Evolutionary conservation across 1,140 invertebrate genomes (phyloP).

Genomic region (Arion vulgaris): DNA sequence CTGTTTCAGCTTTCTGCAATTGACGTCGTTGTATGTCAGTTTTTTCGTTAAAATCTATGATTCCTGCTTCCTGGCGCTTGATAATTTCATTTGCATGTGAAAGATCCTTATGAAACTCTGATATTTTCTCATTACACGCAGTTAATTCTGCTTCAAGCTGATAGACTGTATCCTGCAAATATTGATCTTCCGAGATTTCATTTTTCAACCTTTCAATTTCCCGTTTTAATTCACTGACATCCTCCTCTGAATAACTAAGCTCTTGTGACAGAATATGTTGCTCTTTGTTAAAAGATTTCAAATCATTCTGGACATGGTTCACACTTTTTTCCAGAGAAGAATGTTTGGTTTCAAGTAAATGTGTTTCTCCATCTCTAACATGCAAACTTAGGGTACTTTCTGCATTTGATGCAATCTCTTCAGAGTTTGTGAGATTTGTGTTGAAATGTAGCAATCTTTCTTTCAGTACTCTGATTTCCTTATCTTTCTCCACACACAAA

Average conservation of each 20-base stretch:
- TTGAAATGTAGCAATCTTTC: slow-evolving; percentile 41
- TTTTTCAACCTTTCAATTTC: slow-evolving; percentile 15
- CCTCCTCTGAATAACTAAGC: neutral
- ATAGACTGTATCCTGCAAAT: neutral
- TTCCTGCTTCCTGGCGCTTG: slow-evolving; percentile 49
- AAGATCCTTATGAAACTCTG: slow-evolving; percentile 40
- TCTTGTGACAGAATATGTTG: neutral
- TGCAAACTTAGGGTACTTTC: slow-evolving; percentile 37
- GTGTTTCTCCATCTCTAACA: slow-evolving; percentile 50
- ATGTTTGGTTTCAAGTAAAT: slow-evolving; percentile 44
- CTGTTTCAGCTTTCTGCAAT: slow-evolving; percentile 42
- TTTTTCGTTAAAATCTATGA: slow-evolving; percentile 54
- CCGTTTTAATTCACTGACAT: neutral
- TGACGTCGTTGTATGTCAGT: slow-evolving; percentile 43
- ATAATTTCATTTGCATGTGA: slow-evolving; percentile 27
- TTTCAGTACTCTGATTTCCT: slow-evolving; percentile 49
- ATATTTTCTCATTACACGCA: slow-evolving; percentile 29
- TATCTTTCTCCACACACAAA: slow-evolving; percentile 51
- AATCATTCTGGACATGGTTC: slow-evolving; percentile 6
- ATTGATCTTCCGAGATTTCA: neutral
- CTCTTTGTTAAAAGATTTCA: neutral
- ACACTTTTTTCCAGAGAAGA: slow-evolving; percentile 11
- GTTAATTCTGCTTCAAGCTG: slow-evolving; percentile 33
- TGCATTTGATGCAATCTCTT: slow-evolving; percentile 42
- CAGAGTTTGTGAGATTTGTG: slow-evolving; percentile 38